Percentiles rank a stretch among this genome's conserved stretches.
Evolutionary conservation across 2,888 invertebrate genomes (phyloP).

Genomic region (Desoria tigrina): DNA sequence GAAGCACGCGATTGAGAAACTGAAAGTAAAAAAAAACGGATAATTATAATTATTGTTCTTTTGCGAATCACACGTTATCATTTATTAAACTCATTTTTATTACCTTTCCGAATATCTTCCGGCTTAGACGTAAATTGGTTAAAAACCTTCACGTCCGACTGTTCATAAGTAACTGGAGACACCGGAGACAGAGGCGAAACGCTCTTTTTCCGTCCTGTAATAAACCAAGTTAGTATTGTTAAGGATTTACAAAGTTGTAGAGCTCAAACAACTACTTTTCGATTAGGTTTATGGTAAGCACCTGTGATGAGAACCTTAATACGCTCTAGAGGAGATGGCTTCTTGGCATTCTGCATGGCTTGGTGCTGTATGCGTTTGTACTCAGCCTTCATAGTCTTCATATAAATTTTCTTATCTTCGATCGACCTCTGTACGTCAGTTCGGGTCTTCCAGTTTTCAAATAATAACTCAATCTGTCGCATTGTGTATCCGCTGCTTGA

Average conservation of each 20-base stretch:
- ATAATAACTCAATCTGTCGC: slow-evolving; percentile 78
- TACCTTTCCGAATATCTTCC: too few relatives aligned
- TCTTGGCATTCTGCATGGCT: neutral
- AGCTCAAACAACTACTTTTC: neutral
- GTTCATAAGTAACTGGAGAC: too few relatives aligned
- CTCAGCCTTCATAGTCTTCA: slow-evolving; percentile 75
- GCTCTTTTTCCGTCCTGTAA: slow-evolving; percentile 16
- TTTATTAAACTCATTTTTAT: too few relatives aligned
- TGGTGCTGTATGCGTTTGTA: slow-evolving; percentile 73
- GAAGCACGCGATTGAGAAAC: neutral
- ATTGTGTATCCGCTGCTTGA: slow-evolving; percentile 80
- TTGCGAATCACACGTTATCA: neutral
- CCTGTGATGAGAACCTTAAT: slow-evolving; percentile 12
- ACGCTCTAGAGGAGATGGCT: slow-evolving; percentile 2
- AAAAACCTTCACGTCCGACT: too few relatives aligned
- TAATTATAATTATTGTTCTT: neutral
- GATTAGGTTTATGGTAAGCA: neutral
- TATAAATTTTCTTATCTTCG: slow-evolving; percentile 75
- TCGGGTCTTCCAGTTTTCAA: slow-evolving; percentile 82
- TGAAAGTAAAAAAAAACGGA: neutral
- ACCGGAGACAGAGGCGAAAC: too few relatives aligned
- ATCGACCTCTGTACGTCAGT: slow-evolving; percentile 84
- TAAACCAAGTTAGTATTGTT: too few relatives aligned
- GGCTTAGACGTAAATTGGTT: too few relatives aligned
- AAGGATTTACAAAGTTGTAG: too few relatives aligned